A percentile compares a stretch with the other conserved stretches of the same genome.
Conservation (phyloP, 2,888 invertebrate species). For the Chironomus tentans region DNA sequence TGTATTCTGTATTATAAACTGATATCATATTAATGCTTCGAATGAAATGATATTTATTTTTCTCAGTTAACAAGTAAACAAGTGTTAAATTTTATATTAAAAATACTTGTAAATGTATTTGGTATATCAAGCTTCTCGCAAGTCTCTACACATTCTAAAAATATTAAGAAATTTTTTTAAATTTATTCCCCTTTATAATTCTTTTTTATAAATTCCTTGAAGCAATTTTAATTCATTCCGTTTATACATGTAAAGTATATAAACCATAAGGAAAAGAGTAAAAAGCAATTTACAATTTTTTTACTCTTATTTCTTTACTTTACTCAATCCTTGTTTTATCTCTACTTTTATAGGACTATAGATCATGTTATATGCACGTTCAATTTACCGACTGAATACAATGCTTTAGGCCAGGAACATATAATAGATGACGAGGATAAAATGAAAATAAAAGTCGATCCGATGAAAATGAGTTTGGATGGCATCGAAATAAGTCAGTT, state of each 20-base stretch:
- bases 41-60: too few relatives aligned
- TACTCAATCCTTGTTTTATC: not conserved
- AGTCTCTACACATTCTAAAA: too few relatives aligned
- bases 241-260: not conserved
- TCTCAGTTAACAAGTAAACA: too few relatives aligned
- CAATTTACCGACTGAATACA: constrained; percentile 39
- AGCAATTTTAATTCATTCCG: not conserved
- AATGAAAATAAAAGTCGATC: constrained; percentile 37
- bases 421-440: constrained; percentile 39
- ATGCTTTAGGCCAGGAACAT: constrained; percentile 39
- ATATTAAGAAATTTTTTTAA: too few relatives aligned
- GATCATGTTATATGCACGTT: constrained; percentile 40
- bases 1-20: too few relatives aligned
- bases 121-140: too few relatives aligned
- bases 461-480: constrained; percentile 34
- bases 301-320: not conserved
- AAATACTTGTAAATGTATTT: too few relatives aligned
- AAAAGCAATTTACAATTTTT: not conserved
- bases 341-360: constrained; percentile 32
- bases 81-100: too few relatives aligned
- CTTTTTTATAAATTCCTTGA: not conserved
- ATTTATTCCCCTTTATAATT: not conserved
- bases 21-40: too few relatives aligned
- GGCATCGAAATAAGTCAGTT: constrained; percentile 43
- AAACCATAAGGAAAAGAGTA: not conserved